Conservation (phyloP, 2,797 vertebrate genomes). For the Astyanax mexicanus region DNA sequence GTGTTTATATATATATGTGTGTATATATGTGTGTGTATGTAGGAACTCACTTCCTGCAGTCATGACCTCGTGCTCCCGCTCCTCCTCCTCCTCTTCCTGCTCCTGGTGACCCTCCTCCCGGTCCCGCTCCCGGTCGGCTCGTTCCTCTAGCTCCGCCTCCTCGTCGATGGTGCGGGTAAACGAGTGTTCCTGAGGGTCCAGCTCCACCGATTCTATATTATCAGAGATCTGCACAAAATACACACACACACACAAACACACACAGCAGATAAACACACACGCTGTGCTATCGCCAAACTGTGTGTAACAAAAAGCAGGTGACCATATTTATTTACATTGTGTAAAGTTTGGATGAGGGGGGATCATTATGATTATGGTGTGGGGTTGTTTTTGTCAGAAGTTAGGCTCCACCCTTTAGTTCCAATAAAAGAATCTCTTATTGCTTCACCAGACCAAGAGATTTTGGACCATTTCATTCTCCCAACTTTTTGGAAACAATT, state of each 20-base stretch:
- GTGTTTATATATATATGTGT: background rate
- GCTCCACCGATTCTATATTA: slow-evolving; percentile 91
- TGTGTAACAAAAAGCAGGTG: too few relatives aligned
- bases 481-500: too few relatives aligned
- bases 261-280: too few relatives aligned
- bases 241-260: background rate
- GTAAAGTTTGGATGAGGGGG: too few relatives aligned
- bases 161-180: slow-evolving; percentile 98
- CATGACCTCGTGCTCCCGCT: slow-evolving; percentile 96
- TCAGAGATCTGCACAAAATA: slow-evolving; percentile 84
- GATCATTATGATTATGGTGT: too few relatives aligned
- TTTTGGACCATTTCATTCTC: too few relatives aligned
- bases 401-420: too few relatives aligned
- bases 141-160: slow-evolving; percentile 95
- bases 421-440: too few relatives aligned
- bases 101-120: slow-evolving; percentile 93
- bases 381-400: too few relatives aligned
- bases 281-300: too few relatives aligned
- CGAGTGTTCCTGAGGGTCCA: slow-evolving; percentile 91
- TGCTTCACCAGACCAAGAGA: too few relatives aligned
- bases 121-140: slow-evolving; percentile 91
- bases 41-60: slow-evolving; percentile 94
- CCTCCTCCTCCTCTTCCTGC: slow-evolving; percentile 94
- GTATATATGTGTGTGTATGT: background rate
- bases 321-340: too few relatives aligned